Base-by-base conservation (phyloP, 2,113 vertebrate genomes). In the Clarias macrocephalus region DNA sequence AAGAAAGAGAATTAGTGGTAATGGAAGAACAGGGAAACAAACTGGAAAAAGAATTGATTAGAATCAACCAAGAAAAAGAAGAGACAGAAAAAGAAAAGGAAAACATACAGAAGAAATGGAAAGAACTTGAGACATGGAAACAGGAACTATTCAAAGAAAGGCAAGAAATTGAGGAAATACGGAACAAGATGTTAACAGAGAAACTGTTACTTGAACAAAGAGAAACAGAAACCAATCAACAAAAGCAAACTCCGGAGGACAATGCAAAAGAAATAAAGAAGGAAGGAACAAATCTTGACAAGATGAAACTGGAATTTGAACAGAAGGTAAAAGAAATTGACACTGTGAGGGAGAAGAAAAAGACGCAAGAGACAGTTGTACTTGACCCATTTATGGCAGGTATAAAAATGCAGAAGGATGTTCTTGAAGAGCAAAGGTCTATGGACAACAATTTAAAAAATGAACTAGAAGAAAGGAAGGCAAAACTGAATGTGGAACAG, bases 381-480 rank as follows among this genome's bases (percentile, higher is more conserved):
- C 1, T 87, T 81, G 72, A 72, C 2, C 19, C 48, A 76, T 66
- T 89, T 3, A 89, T 81, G 30, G 60, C 3, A n/a, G 77, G 82
- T 7, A 2, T 87, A 33, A 21, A 77, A 1, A 88, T 79, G 7
- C 23, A 80, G 16, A 86, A 9, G 57, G 70, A 88, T 81, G 84
- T 88, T 23, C 6, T 66, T 37, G 62, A 86, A 23, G 60, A 21
- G 60, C 63, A 13, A 25, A 11, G 33, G 2, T 37, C 33, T 37
- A 37, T 37, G 3, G 11, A 54, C 63, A 57, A 83, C 0, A 56
- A 19, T 25, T 18, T 42, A 2, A 70, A 33, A 33, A 37, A 19
- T 18, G 68, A 70, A 13, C 68, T 37, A 18, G 80, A 89, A 19
- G 66, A 56, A 0, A 84, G 13, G 4, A 80, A 70, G n/a, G n/a